Base-by-base conservation (phyloP, 2,888 invertebrate genomes). In the Drosophila recens region DNA sequence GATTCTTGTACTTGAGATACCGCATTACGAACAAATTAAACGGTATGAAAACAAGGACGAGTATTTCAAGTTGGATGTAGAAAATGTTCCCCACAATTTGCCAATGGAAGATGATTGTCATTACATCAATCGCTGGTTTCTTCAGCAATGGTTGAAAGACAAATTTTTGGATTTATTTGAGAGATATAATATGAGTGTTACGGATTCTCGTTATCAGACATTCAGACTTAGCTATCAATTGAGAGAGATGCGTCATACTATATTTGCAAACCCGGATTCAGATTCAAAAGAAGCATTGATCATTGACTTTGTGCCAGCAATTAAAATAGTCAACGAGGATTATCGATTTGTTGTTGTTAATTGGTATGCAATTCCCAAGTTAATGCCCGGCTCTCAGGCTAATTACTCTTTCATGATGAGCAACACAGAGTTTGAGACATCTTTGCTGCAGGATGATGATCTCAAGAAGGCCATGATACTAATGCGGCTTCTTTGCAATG, bases 401-500 rank as follows among this genome's bases (percentile, higher is more conserved):
- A 63, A 63, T 0, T 63, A 63, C 15, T 63, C 62, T 4, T 63
- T 63, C 2, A 45, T 63, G 46, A 38, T 63, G 5, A 62, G 27
- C 17, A 33, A 46, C 27, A 20, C 38, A n/a, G 4, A 11, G 4
- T 9, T 0, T 0, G 62, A 63, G 30, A 10, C 2, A 0, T 0
- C 3, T n/a, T n/a, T 36, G 13, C 4, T 46, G 17, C 4, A 38
- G 23, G 1, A 48, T 27, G 11, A 3, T 9, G 2, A 27, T 9
- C 27, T 62, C 0, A 30, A 20, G n/a, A 54, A 46, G 8, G 62
- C 62, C 2, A 11, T 74, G 0, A 11, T 57, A 9, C 48, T 75
- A 5, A 15, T 75, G 0, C 71, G 57, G n/a, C 61, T 48, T 0
- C 11, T 74, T 15, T 76, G 74, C 23, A 45, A 43, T 9, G 1